Evolutionary conservation across 2,888 invertebrate genomes (phyloP), one percentile per base, ranked within the genome.

Genomic region (Caenorhabditis sulstoni): DNA sequence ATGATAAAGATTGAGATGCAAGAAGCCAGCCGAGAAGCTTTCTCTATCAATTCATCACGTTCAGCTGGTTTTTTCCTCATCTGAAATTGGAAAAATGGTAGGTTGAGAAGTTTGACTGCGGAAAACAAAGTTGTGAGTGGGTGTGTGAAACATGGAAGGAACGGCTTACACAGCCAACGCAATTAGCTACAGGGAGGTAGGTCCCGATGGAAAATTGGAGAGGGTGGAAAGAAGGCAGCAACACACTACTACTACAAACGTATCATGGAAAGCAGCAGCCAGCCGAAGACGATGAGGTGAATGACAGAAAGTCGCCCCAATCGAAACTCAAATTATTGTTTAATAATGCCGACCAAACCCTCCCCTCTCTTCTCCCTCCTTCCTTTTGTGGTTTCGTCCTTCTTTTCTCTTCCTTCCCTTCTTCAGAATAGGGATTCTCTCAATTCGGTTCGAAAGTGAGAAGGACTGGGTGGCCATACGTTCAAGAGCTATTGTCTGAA

Each of bases 301-400:
- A 71, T 64, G 73, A 73, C 73, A 73, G 71, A 71, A 71, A 71
- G 73, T 73, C 73, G 57, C 64, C 29, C 64, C 70, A 71, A 71
- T 71, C 64, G 64, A 73, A 73, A 73, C 73, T 73, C 73, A 73
- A 73, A 73, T 73, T 73, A 73, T 73, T 73, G 64, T 73, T 73
- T 73, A 73, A 73, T 73, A 73, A 73, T 73, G 73, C 73, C 73
- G 73, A 64, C 73, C 58, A 73, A 64, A 62, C 50, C 73, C 44
- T 16, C n/a, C 37, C 49, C 20, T 35, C 35, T 14, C n/a, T n/a
- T n/a, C n/a, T 68, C 29, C 53, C 58, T 58, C 35, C 58, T 52
- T 49, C 52, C 35, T 59, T 52, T 57, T 57, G 55, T 55, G 70
- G 61, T 70, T 64, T 62, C 49, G 41, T 57, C 55, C 59, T 58